phyloP scores from a whole-genome alignment of 2,888 invertebrate genomes.

The Syrista parreyssii region DNA sequence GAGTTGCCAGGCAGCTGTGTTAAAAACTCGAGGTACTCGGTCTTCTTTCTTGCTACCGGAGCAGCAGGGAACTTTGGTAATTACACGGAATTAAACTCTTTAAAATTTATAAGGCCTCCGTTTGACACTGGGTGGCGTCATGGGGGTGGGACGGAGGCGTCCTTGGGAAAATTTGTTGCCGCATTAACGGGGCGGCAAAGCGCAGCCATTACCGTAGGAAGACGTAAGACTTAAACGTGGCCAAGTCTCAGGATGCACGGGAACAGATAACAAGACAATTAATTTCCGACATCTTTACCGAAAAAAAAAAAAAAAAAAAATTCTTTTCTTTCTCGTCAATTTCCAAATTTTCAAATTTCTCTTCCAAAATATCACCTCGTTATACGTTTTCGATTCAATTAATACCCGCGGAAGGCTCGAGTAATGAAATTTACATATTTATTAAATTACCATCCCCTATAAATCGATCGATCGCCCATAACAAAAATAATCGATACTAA shows the following conservation, averaged over 20 bases:
- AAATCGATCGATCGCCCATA: not conserved
- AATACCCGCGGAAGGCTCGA: too few species aligned
- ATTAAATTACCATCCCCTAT: slow-evolving; percentile 9
- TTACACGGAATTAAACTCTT: slow-evolving; percentile 51
- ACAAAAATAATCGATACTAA: too few species aligned
- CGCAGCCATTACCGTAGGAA: not conserved
- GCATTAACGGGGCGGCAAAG: slow-evolving; percentile 14
- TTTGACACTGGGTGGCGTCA: slow-evolving; percentile 28
- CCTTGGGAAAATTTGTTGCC: slow-evolving; percentile 19
- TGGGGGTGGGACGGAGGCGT: not conserved
- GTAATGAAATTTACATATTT: slow-evolving; percentile 22
- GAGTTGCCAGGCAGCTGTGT: not conserved
- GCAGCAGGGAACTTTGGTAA: slow-evolving; percentile 44
- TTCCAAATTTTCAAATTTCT: too few species aligned
- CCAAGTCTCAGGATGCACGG: too few species aligned
- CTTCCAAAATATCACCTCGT: too few species aligned
- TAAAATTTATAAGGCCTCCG: slow-evolving; percentile 46
- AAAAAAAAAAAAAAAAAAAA: too few species aligned
- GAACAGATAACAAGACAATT: too few species aligned
- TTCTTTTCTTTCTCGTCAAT: too few species aligned
- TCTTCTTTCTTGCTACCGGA: slow-evolving; percentile 13
- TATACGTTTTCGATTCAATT: too few species aligned
- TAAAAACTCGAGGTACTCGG: slow-evolving; percentile 4
- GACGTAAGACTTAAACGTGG: not conserved
- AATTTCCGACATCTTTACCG: too few species aligned